phyloP scores from a whole-genome alignment of 2,797 vertebrate species.

The Cetoscarus ocellatus region DNA sequence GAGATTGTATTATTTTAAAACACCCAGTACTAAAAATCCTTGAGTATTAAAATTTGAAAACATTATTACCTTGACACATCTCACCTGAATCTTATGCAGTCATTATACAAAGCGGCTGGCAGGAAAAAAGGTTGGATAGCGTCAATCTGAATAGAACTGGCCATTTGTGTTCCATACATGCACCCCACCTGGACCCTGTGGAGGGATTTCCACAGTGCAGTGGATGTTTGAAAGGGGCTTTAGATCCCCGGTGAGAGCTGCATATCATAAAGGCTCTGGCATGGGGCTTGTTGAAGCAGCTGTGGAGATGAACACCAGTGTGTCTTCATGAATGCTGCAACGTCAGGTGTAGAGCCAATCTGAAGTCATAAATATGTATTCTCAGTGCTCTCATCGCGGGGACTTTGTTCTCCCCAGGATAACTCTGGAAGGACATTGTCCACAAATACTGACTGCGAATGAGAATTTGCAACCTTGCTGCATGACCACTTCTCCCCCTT shows the following conservation, averaged over 20 bases:
- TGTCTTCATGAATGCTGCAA: slow-evolving; percentile 15
- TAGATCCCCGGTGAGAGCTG: slow-evolving; percentile 6
- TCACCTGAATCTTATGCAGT: too few species aligned
- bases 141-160: not conserved
- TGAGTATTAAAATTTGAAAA: too few species aligned
- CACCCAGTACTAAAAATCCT: too few species aligned
- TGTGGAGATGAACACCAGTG: slow-evolving; percentile 11
- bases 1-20: too few species aligned
- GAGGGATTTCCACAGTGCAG: not conserved
- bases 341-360: slow-evolving; percentile 12
- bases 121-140: too few species aligned
- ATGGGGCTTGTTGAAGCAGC: slow-evolving; percentile 5
- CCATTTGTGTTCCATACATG: not conserved
- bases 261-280: not conserved
- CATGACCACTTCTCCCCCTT: slow-evolving; percentile 9
- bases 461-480: slow-evolving; percentile 15
- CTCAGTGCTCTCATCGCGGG: slow-evolving; percentile 9
- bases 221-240: not conserved
- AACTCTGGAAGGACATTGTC: slow-evolving; percentile 33
- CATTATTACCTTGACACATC: too few species aligned
- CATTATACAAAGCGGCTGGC: too few species aligned
- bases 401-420: slow-evolving; percentile 29
- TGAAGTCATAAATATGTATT: slow-evolving; percentile 29
- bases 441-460: slow-evolving; percentile 41
- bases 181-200: not conserved